Evolutionary conservation across 2,113 vertebrate genomes (phyloP).

Genomic region (Pungitius pungitius): DNA sequence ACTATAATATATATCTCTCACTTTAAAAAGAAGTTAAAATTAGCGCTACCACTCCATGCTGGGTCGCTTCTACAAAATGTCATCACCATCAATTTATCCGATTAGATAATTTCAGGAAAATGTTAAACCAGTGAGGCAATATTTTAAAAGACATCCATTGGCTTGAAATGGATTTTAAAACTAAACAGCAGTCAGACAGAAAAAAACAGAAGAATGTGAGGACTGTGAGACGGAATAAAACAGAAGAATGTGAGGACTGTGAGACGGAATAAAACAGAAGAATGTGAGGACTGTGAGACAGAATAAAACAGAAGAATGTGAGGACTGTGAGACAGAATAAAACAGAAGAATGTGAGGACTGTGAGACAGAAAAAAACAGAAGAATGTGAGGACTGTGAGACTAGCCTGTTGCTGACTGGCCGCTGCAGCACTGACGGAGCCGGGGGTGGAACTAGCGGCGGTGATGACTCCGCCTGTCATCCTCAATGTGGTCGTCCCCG

Average conservation of each 20-base stretch:
- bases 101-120: too few species aligned
- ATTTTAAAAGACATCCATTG: background rate
- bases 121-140: background rate
- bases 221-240: constrained; percentile 34
- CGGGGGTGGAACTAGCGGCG: constrained; percentile 82
- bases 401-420: constrained; percentile 73
- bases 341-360: background rate
- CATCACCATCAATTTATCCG: background rate
- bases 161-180: background rate
- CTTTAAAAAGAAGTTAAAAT: background rate
- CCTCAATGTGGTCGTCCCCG: constrained; percentile 91
- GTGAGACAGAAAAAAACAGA: constrained; percentile 3
- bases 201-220: background rate
- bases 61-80: background rate
- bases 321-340: constrained; percentile 29
- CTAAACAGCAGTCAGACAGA: background rate
- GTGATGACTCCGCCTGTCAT: constrained; percentile 95
- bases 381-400: constrained; percentile 5
- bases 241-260: background rate
- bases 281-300: constrained; percentile 16
- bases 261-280: constrained; percentile 31
- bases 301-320: background rate
- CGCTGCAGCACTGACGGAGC: constrained; percentile 78
- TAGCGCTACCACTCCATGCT: background rate
- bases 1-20: background rate